Base-by-base conservation (phyloP, 1,140 invertebrate species). In the Euschistus heros region DNA sequence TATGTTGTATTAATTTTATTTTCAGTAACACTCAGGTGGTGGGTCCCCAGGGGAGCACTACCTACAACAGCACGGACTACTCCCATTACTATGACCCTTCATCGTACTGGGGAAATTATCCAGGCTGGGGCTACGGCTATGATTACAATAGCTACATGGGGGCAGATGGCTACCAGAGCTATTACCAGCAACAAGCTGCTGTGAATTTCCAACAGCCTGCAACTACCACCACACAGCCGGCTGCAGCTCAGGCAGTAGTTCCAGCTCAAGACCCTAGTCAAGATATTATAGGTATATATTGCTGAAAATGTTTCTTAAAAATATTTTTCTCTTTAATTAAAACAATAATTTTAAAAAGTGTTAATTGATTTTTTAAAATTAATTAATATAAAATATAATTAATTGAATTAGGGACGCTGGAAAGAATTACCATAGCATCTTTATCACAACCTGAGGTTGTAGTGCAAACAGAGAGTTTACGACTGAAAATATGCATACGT, bases 91-190 rank as follows among this genome's bases (percentile, higher is more conserved):
- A 86, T 75, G 84, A 86, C 76, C 83, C 83, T n/a, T 81, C 84
- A 50, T 79, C 81, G 24, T 87, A 87, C 74, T 88, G 85, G 84
- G 84, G 87, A 74, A 86, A 85, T 76, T 86, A 86, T 71, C 75
- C 59, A 6, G 52, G 52, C 18, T 65, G 64, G 64, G 17, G 70
- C 72, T 13, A 69, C 70, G 13, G 70, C 69, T 15, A 69, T 64
- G 50, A 67, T 73, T 30, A 67, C 72, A 63, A 76, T 75, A 7
- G 75, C 75, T 17, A 73, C 67, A 59, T 68, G 70, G 7, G 71
- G 69, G 20, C 68, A 68, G 62, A 57, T 27, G 54, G 54, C 20
- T 57, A 67, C 68, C 15, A 71, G 71, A 33, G 52, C 72, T 5
- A 72, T 69, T 30, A 71, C 63, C 65, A 68, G 30, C 63, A 69